Evolutionary conservation across 2,888 invertebrate genomes (phyloP).

Genomic region (Watsonalla cultraria): DNA sequence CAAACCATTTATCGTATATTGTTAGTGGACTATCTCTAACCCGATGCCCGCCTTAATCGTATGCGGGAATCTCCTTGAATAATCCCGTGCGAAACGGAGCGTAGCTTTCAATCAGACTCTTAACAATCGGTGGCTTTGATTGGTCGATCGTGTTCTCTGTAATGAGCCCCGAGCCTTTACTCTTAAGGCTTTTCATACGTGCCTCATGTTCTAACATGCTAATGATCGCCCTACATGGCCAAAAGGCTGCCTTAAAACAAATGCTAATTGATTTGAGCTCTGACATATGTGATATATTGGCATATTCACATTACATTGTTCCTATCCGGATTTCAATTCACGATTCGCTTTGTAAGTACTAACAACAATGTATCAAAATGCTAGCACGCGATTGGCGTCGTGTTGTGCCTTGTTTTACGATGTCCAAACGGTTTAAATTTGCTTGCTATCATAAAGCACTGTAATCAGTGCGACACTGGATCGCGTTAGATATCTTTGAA

Average conservation of each 20-base stretch:
- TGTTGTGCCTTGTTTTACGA: background rate
- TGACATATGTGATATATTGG: constrained; percentile 22
- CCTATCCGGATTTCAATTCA: background rate
- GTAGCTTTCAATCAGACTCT: constrained; percentile 52
- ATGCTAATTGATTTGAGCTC: constrained; percentile 28
- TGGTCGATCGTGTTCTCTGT: constrained; percentile 55
- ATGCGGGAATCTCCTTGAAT: constrained; percentile 25
- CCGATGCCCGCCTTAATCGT: constrained; percentile 22
- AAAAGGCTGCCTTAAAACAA: constrained; percentile 21
- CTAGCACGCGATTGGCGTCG: background rate
- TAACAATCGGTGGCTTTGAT: constrained; percentile 54
- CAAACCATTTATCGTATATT: background rate
- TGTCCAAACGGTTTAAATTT: background rate
- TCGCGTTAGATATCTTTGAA: constrained; percentile 10
- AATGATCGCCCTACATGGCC: constrained; percentile 40
- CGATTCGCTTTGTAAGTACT: background rate
- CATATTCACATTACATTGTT: background rate
- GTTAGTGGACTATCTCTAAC: constrained; percentile 15
- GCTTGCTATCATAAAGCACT: background rate
- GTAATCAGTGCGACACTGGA: background rate
- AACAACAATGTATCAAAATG: background rate
- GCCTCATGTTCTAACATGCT: constrained; percentile 41
- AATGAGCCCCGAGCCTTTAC: constrained; percentile 47
- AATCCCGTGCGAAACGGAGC: constrained; percentile 52
- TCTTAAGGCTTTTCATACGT: constrained; percentile 43